Percentiles rank a stretch among this genome's conserved stretches.
Conservation (phyloP, 2,113 vertebrate species). For the Guaruba guarouba region DNA sequence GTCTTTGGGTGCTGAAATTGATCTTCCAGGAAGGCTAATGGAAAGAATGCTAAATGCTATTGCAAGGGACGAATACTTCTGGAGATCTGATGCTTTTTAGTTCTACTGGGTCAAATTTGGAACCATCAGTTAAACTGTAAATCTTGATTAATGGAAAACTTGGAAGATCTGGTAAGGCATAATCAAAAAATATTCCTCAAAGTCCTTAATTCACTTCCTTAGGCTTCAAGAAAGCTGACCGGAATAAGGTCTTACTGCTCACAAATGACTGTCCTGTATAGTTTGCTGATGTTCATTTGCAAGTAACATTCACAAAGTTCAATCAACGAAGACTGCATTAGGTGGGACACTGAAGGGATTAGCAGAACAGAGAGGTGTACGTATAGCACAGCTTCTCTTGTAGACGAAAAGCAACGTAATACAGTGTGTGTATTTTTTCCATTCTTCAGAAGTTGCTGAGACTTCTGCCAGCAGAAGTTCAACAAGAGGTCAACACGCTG, state of each 20-base stretch:
- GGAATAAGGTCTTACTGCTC: background rate
- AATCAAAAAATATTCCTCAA: background rate
- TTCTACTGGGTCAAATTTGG: background rate
- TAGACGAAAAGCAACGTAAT: background rate
- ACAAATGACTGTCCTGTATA: accelerated
- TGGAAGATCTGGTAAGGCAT: background rate
- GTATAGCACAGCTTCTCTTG: background rate
- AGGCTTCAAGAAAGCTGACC: background rate
- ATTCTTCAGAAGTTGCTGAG: background rate
- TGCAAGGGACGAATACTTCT: background rate
- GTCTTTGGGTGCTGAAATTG: background rate
- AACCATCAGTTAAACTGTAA: background rate
- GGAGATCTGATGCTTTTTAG: background rate
- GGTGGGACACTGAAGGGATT: background rate
- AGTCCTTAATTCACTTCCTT: background rate
- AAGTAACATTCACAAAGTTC: background rate
- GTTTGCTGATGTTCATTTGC: background rate
- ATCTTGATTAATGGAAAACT: background rate
- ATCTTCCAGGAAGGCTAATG: background rate
- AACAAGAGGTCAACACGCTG: background rate
- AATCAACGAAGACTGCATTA: background rate
- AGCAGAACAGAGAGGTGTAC: background rate
- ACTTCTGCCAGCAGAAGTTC: background rate
- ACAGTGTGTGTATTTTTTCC: background rate
- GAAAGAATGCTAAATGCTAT: background rate